Conservation (phyloP, 2,113 vertebrate genomes). For the Prunella himalayana region DNA sequence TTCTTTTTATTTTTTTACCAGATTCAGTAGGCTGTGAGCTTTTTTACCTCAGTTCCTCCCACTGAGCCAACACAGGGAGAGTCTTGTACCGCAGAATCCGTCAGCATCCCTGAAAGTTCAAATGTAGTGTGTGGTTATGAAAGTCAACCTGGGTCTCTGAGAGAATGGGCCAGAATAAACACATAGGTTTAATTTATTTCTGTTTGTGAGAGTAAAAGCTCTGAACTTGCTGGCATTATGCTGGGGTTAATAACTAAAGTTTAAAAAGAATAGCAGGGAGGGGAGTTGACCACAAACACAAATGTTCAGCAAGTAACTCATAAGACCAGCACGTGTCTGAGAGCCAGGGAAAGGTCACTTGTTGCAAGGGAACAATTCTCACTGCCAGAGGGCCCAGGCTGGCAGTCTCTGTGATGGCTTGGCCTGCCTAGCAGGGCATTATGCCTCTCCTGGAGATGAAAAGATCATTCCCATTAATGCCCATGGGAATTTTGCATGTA, state of each 20-base stretch:
- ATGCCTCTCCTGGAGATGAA: background rate
- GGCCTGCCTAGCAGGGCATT: background rate
- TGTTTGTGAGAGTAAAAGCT: background rate
- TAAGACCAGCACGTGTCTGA: background rate
- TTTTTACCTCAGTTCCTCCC: background rate
- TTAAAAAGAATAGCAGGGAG: background rate
- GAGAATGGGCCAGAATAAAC: slow-evolving; percentile 1
- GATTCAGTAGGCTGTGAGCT: background rate
- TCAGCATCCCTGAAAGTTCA: slow-evolving; percentile 21
- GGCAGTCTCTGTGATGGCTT: background rate
- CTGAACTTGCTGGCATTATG: background rate
- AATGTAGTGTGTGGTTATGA: background rate
- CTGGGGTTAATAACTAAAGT: background rate
- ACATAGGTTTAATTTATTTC: slow-evolving; percentile 1
- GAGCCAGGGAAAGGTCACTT: background rate
- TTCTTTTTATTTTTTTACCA: background rate
- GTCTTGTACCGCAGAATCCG: background rate
- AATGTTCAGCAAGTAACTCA: background rate
- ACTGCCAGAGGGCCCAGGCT: background rate
- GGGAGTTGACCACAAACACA: background rate
- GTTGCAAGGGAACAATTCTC: background rate
- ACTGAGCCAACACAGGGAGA: background rate
- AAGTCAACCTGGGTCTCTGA: background rate
- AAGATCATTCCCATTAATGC: background rate
- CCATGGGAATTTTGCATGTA: background rate